Evolutionary conservation across 2,113 vertebrate genomes (phyloP).

Genomic region (Aldabrachelys gigantea): DNA sequence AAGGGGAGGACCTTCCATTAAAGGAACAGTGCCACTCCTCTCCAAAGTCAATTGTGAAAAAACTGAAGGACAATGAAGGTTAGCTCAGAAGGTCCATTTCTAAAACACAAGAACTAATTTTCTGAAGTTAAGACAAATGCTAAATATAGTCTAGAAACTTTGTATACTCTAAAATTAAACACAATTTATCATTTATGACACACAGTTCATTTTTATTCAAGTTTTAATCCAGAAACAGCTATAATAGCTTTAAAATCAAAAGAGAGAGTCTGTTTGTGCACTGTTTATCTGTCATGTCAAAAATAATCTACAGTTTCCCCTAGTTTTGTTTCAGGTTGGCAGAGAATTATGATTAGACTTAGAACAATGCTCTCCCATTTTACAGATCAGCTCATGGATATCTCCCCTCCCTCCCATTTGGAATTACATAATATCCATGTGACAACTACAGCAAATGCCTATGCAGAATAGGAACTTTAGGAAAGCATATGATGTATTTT

Average conservation of each 20-base stretch:
- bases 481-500: not conserved
- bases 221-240: not conserved
- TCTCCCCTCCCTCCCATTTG: not conserved
- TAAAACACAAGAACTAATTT: constrained; percentile 26
- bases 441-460: not conserved
- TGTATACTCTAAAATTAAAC: not conserved
- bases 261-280: not conserved
- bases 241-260: not conserved
- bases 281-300: not conserved
- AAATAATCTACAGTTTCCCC: not conserved
- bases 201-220: not conserved
- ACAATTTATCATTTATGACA: not conserved
- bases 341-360: not conserved
- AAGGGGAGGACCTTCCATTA: not conserved
- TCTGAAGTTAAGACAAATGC: not conserved
- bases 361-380: not conserved
- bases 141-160: not conserved
- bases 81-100: not conserved
- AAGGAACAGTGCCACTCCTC: not conserved
- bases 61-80: not conserved
- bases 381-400: fast-evolving
- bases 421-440: not conserved
- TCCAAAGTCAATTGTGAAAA: not conserved
- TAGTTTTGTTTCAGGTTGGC: not conserved
- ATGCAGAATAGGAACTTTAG: not conserved